Evolutionary conservation across 2,113 vertebrate genomes (phyloP), one percentile per base, ranked within the genome.

Genomic region (Trochalopteron elliotii): DNA sequence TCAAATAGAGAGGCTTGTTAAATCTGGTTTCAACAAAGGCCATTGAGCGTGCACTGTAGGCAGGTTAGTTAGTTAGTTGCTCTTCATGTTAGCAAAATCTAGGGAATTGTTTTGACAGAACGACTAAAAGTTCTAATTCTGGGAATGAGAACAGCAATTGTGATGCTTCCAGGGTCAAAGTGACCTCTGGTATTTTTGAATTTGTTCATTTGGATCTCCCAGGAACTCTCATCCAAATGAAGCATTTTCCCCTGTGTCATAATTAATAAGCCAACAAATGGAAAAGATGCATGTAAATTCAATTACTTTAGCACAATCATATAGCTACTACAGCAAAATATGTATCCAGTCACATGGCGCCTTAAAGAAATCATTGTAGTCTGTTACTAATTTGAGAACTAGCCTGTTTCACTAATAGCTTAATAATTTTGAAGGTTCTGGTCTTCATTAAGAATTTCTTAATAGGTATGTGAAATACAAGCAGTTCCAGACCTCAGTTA

Each of bases 241-340:
- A 90, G 85, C 7, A 39, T 65, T 91, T 93, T 45, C 9, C 22
- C 24, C 30, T 31, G 6, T n/a, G 31, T 87, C 77, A 65, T 19
- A 72, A 65, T 49, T 76, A 68, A 79, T 53, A 39, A 82, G 21
- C 5, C 33, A 72, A 35, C 12, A 86, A 87, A 90, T 4, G 12
- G 40, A 87, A 76, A 87, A 91, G 23, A 83, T 50, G 45, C 22
- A 83, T 52, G 52, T 42, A 87, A 94, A 90, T 85, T 89, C 31
- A 79, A 83, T 55, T 72, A 52, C 40, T 87, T 80, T 16, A 87
- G 42, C 30, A 90, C 19, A 87, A 65, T 61, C 22, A 37, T 37
- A 76, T 20, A 39, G 40, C 22, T 79, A 53, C 70, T 75, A 75
- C 28, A 75, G 23, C 4, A 25, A 83, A 68, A 93, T 72, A 83